phyloP scores from a whole-genome alignment of 2,888 invertebrate species.

The Plagodis dolabraria region DNA sequence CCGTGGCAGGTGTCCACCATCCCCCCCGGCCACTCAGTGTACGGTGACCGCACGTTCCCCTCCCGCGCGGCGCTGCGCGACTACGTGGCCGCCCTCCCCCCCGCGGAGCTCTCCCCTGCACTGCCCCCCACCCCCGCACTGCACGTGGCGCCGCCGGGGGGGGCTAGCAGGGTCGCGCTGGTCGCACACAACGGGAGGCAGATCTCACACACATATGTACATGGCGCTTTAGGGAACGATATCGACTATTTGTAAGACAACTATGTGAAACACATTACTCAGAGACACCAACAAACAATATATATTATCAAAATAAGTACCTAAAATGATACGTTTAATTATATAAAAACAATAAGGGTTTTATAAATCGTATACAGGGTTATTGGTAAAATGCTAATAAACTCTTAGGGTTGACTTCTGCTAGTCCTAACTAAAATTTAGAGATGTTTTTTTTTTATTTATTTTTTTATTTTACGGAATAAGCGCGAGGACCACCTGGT shows the following conservation, averaged over 20 bases:
- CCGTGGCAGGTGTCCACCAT: conserved; percentile 56
- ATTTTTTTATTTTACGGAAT: too few species aligned
- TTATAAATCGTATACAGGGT: too few species aligned
- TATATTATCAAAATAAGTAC: too few species aligned
- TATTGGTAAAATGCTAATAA: too few species aligned
- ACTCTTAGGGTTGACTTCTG: too few species aligned
- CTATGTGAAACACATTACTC: too few species aligned
- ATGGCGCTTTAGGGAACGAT: conserved; percentile 49
- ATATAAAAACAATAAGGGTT: too few species aligned
- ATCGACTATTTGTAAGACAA: conserved; percentile 60
- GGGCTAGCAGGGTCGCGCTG: conserved; percentile 7
- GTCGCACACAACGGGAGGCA: conserved; percentile 38
- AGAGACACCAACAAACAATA: too few species aligned
- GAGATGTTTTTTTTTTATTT: too few species aligned
- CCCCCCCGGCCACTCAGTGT: conserved; percentile 47
- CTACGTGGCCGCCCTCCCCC: conserved; percentile 50
- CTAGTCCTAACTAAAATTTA: too few species aligned
- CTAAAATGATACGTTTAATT: too few species aligned
- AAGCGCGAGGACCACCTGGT: too few species aligned
- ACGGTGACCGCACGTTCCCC: conserved; percentile 63
- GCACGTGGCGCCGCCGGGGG: conserved; percentile 54
- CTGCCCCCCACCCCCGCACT: conserved; percentile 49
- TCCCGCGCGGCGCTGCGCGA: conserved; percentile 54
- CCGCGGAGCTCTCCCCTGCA: conserved; percentile 31
- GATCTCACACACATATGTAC: conserved; percentile 61